These are phyloP conservation scores for Acanthosepion esculentum DNA, from an alignment of 2,888 invertebrate genomes.

Conservation along the genomic window DNA sequence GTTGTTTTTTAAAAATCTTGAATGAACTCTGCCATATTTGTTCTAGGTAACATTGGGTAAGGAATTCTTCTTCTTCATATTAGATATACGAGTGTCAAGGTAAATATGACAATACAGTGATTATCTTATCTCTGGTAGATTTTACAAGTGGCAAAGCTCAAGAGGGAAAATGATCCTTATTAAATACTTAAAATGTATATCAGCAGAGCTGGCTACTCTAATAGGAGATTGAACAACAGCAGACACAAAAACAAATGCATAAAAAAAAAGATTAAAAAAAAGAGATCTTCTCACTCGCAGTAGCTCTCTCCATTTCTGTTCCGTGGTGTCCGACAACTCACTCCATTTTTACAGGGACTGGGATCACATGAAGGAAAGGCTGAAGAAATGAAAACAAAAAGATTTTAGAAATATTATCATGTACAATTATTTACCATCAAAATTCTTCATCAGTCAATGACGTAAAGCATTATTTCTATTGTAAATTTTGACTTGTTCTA, in stretches of 20 bases:
- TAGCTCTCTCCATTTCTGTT: conserved; percentile 57
- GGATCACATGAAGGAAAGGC: conserved; percentile 70
- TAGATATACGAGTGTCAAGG: neutral
- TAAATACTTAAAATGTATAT: neutral
- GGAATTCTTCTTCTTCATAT: neutral
- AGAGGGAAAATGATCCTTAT: neutral
- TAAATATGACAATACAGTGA: neutral
- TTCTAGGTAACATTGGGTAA: neutral
- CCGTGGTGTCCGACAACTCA: conserved; percentile 58
- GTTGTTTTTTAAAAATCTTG: neutral
- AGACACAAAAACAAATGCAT: neutral
- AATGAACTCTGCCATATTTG: neutral
- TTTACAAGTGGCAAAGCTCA: neutral
- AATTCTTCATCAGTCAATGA: neutral
- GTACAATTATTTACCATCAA: neutral
- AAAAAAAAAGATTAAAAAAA: neutral
- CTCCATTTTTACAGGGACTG: conserved; percentile 68
- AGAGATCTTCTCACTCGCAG: conserved; percentile 69
- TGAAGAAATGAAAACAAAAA: conserved; percentile 54
- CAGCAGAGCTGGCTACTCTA: neutral
- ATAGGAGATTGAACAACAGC: too few relatives aligned
- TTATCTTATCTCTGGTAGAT: neutral
- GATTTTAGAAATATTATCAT: neutral
- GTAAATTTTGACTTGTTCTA: too few relatives aligned
- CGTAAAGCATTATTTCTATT: too few relatives aligned